Percentiles rank a stretch among this genome's conserved stretches.
phyloP scores from a whole-genome alignment of 2,797 vertebrate genomes.

The Strix occidentalis region DNA sequence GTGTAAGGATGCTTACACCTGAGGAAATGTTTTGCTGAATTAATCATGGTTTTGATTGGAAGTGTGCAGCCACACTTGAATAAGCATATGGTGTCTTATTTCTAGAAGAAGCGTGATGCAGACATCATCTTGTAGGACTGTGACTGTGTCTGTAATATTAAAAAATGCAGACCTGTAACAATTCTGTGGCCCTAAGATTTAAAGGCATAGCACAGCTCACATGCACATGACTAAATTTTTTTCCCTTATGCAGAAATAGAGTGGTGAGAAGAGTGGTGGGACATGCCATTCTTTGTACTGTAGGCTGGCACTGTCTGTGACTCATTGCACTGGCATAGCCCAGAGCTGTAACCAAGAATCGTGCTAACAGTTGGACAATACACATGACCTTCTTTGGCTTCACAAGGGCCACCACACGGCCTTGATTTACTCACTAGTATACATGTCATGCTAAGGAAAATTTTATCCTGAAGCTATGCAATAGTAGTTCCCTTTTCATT shows the following conservation, averaged over 20 bases:
- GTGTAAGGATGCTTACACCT: neutral
- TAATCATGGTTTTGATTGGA: neutral
- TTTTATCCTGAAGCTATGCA: neutral
- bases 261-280: neutral
- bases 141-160: neutral
- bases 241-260: neutral
- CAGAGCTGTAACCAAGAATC: neutral
- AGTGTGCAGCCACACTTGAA: neutral
- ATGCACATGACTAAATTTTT: neutral
- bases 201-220: accelerated
- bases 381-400: neutral
- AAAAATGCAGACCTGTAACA: neutral
- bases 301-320: neutral
- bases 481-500: neutral
- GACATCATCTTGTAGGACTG: neutral
- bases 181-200: neutral
- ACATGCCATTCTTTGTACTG: neutral
- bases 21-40: neutral
- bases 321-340: neutral
- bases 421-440: neutral
- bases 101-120: neutral
- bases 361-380: accelerated
- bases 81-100: neutral
- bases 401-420: neutral
- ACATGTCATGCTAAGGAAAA: neutral